Percentiles rank a stretch among this genome's conserved stretches.
Evolutionary conservation across 2,797 vertebrate genomes (phyloP).

Genomic region (Sarcoramphus papa): DNA sequence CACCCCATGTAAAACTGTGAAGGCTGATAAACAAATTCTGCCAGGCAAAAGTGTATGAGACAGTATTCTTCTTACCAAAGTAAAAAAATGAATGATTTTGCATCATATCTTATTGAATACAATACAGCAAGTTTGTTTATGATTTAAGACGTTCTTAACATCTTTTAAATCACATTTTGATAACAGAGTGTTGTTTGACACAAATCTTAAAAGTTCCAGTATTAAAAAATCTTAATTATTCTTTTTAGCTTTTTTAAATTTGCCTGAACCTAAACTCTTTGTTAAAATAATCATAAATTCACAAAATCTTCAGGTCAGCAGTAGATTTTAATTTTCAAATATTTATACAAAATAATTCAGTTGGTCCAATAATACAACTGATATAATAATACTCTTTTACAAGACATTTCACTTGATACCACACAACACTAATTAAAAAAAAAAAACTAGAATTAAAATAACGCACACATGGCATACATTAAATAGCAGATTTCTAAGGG

Average conservation of each 20-base stretch:
- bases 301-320: neutral
- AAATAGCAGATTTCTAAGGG: neutral
- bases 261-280: neutral
- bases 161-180: neutral
- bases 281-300: neutral
- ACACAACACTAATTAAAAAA: neutral
- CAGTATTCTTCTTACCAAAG: neutral
- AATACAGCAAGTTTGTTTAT: neutral
- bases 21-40: neutral
- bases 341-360: neutral
- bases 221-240: neutral
- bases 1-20: neutral
- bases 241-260: neutral
- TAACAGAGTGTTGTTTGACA: neutral
- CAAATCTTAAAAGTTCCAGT: neutral
- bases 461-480: neutral
- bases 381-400: neutral
- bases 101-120: neutral
- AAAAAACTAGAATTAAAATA: neutral
- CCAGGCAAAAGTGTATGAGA: neutral
- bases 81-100: accelerated
- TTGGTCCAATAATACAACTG: neutral
- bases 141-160: neutral
- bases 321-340: neutral
- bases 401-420: neutral